Base-by-base conservation (phyloP, 2,797 vertebrate species). In the Bryconaethiops microstoma region DNA sequence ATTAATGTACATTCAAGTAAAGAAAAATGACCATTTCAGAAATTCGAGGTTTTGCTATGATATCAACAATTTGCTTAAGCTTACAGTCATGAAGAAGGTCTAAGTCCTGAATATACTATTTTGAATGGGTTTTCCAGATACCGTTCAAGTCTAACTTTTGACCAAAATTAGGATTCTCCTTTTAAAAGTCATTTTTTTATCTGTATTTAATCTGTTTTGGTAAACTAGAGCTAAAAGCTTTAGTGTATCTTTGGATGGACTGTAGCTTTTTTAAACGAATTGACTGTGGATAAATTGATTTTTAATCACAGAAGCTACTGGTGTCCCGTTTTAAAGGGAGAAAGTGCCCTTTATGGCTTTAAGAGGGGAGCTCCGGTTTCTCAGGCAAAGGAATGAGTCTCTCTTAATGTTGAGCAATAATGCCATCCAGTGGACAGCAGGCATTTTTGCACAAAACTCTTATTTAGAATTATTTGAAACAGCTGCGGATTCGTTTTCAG, bases 351-450 rank as follows among this genome's bases (percentile, higher is more conserved):
- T 74, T 63, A 39, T 54, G 42, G 72, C 48, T 50, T 40, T 50
- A 52, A 59, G 29, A 19, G 9, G 7, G 23, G 13, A 75, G 14
- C 25, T 60, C 10, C 42, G 48, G 17, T 75, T 74, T 75, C 63
- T 40, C 17, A 52, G 25, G 42, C 45, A 7, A 39, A 77, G 2
- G 14, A 2, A 1, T 7, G 2, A 74, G 48, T 7, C 29, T 13
- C 45, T 21, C 60, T 29, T 72, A 76, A 21, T 45, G 40, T 79
- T 82, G 70, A 55, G 54, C 83, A 84, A 79, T 67, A 84, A 59
- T 86, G 85, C 65, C 85, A 86, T 83, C 83, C 19, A 79, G 78
- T 70, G 85, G 81, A 69, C 14, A 10, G 6, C 17, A 76, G 29
- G 42, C 55, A 35, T 59, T 12, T 2, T 4, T 21, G 60, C 50